These are phyloP conservation scores for Hydropotes inermis DNA, from an alignment of 2,113 vertebrate genomes.

Conservation along the genomic window DNA sequence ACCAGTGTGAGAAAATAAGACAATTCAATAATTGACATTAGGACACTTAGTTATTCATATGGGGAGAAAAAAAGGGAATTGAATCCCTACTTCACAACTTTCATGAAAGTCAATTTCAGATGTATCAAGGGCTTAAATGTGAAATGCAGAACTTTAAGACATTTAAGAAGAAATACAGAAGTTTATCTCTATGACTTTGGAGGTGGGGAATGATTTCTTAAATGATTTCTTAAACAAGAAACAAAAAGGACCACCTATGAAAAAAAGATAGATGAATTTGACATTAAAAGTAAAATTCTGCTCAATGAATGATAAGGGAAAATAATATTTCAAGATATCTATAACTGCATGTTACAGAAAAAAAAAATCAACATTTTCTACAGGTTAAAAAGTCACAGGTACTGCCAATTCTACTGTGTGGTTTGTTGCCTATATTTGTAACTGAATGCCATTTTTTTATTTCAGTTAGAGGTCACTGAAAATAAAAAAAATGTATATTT, in stretches of 20 bases:
- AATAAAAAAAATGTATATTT: not conserved
- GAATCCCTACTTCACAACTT: not conserved
- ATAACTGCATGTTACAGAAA: not conserved
- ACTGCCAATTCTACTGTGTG: not conserved
- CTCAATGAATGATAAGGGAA: not conserved
- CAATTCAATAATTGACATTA: not conserved
- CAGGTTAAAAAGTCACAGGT: not conserved
- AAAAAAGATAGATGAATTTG: not conserved
- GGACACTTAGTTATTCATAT: not conserved
- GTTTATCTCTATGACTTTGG: not conserved
- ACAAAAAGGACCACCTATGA: not conserved
- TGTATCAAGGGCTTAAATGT: not conserved
- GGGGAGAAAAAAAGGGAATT: not conserved
- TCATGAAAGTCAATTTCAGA: not conserved
- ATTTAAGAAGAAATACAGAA: conserved; percentile 13
- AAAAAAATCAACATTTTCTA: not conserved
- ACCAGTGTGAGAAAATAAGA: not conserved
- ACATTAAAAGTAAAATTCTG: not conserved
- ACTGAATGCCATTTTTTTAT: not conserved
- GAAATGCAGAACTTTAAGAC: not conserved
- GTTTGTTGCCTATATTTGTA: not conserved
- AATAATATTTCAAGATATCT: not conserved
- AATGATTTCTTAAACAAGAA: not conserved
- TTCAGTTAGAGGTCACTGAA: not conserved
- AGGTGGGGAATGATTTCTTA: not conserved